A percentile compares a stretch with the other conserved stretches of the same genome.
These are phyloP conservation scores for Cheilosia vulpina DNA, from an alignment of 2,888 invertebrate species.

Conservation along the genomic window DNA sequence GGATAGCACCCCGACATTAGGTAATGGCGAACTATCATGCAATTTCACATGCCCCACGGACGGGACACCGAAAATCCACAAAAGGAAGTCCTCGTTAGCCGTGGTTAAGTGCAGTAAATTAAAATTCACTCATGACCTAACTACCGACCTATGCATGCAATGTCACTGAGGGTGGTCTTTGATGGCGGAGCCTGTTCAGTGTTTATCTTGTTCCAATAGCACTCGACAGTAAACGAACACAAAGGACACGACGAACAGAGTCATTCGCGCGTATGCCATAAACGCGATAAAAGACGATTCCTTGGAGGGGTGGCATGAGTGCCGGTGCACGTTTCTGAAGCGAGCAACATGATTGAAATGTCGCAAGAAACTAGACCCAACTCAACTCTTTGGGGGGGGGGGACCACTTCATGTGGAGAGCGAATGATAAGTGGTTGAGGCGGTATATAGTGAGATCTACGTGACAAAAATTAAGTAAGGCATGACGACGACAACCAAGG, in stretches of 20 bases:
- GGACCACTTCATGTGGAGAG: constrained; percentile 6
- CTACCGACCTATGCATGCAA: constrained; percentile 70
- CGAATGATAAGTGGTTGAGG: constrained; percentile 13
- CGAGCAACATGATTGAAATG: constrained; percentile 63
- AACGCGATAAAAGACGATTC: constrained; percentile 51
- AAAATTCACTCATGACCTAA: constrained; percentile 68
- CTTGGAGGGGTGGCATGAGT: not conserved
- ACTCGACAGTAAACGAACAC: constrained; percentile 6
- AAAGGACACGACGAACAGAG: constrained; percentile 19
- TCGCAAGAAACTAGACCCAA: constrained; percentile 32
- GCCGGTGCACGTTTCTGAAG: constrained; percentile 11
- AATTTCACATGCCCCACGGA: constrained; percentile 20
- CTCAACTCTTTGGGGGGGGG: not conserved
- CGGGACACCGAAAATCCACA: constrained; percentile 37
- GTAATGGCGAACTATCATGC: constrained; percentile 65
- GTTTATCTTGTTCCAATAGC: constrained; percentile 65
- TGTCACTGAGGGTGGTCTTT: constrained; percentile 30
- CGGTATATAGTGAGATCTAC: constrained; percentile 41
- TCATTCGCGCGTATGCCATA: constrained; percentile 59
- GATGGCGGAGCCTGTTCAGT: constrained; percentile 48
- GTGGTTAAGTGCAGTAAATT: constrained; percentile 66
- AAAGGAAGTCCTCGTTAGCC: constrained; percentile 33
- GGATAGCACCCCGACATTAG: constrained; percentile 40
- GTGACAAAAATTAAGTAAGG: constrained; percentile 66
- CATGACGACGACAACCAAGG: constrained; percentile 35